A percentile compares a stretch with the other conserved stretches of the same genome.
Conservation (phyloP, 1,140 invertebrate genomes). For the Dinoponera quadriceps region DNA sequence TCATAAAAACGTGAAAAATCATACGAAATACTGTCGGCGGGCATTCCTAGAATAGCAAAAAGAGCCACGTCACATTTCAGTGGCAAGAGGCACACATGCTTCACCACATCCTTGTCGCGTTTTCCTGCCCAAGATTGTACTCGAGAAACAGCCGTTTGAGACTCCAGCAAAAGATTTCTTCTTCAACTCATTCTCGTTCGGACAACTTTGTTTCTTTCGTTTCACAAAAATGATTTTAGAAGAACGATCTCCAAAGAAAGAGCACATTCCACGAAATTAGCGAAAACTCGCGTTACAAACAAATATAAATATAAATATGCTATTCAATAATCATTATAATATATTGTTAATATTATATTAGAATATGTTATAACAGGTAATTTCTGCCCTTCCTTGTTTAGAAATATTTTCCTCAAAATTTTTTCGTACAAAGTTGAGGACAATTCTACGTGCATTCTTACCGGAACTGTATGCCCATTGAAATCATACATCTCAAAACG, state of each 20-base stretch:
- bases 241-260: too few relatives aligned
- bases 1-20: conserved; percentile 38
- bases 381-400: too few relatives aligned
- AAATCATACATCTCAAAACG: conserved; percentile 73
- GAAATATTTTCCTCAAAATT: not conserved
- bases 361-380: too few relatives aligned
- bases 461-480: not conserved
- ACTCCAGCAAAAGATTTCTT: conserved; percentile 6
- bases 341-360: too few relatives aligned
- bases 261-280: too few relatives aligned
- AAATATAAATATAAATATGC: too few relatives aligned
- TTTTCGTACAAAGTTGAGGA: not conserved
- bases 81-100: not conserved
- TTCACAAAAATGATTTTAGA: not conserved
- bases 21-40: conserved; percentile 2
- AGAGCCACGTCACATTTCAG: conserved; percentile 25
- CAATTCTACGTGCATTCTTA: not conserved
- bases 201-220: not conserved
- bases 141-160: not conserved
- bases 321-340: too few relatives aligned
- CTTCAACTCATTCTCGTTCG: not conserved
- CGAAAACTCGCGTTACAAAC: too few relatives aligned
- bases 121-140: not conserved
- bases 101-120: conserved; percentile 39
- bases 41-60: not conserved